phyloP scores from a whole-genome alignment of 2,797 vertebrate species.

The Anguilla pacifica region DNA sequence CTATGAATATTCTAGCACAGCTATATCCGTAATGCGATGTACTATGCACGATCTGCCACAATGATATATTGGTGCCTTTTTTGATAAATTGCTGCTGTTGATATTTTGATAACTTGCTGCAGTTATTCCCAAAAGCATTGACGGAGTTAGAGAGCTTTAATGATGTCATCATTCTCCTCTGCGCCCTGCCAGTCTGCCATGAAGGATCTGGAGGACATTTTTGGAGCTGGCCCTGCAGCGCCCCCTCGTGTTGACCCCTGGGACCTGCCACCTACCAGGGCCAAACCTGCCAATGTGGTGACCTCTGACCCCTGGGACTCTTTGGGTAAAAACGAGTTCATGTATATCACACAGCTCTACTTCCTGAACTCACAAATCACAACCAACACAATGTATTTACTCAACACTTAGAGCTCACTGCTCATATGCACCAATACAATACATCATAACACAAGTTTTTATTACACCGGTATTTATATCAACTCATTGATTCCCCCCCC shows the following conservation, averaged over 20 bases:
- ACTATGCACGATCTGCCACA: background rate
- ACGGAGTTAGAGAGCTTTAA: constrained; percentile 16
- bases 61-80: background rate
- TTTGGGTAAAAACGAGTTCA: constrained; percentile 59
- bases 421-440: background rate
- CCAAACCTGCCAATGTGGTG: constrained; percentile 46
- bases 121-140: background rate
- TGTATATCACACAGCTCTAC: background rate
- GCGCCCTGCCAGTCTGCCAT: constrained; percentile 80
- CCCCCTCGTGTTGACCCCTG: constrained; percentile 73
- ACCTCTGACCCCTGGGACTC: constrained; percentile 72
- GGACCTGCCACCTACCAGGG: constrained; percentile 59
- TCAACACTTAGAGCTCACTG: background rate
- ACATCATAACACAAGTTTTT: background rate
- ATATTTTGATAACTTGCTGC: background rate
- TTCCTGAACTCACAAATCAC: background rate
- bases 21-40: background rate
- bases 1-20: background rate
- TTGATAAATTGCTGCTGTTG: background rate
- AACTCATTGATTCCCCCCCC: no score
- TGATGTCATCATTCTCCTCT: constrained; percentile 30
- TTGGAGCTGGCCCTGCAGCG: constrained; percentile 72
- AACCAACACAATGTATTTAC: background rate
- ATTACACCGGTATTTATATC: background rate
- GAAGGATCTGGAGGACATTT: constrained; percentile 91